Conservation (phyloP, 2,113 vertebrate species). For the Neogale vison region DNA sequence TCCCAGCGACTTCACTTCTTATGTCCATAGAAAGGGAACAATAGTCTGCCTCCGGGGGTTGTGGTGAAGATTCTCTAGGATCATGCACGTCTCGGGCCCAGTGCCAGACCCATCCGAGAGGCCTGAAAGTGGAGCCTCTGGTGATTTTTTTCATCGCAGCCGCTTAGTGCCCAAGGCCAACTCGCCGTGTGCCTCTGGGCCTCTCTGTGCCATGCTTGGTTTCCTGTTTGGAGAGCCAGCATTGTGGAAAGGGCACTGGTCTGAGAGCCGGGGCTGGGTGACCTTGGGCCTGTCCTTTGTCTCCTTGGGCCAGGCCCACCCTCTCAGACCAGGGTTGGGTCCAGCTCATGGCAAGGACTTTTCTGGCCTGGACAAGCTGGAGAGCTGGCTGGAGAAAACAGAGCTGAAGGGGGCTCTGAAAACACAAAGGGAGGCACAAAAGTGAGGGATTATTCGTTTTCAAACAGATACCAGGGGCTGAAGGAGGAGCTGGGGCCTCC, state of each 20-base stretch:
- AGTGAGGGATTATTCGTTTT: conserved; percentile 45
- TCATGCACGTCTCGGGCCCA: not conserved
- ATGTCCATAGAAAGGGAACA: not conserved
- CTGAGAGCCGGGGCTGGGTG: not conserved
- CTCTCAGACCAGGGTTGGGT: not conserved
- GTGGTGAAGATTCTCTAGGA: not conserved
- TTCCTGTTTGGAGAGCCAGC: not conserved
- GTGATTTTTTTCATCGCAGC: not conserved
- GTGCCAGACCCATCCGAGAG: fast-evolving
- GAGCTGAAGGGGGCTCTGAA: not conserved
- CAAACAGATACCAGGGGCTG: conserved; percentile 47
- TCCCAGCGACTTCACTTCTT: not conserved
- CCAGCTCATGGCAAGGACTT: not conserved
- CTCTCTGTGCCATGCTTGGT: not conserved
- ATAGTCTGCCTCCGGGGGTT: not conserved
- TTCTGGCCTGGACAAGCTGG: not conserved
- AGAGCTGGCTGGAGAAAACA: not conserved
- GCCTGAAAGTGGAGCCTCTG: not conserved
- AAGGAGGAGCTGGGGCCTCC: conserved; percentile 47
- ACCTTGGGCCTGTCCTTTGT: conserved; percentile 32
- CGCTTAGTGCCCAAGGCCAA: not conserved
- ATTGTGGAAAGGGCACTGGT: not conserved
- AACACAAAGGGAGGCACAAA: conserved; percentile 14
- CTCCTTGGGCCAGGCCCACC: not conserved
- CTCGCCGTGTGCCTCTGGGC: not conserved